Evolutionary conservation across 2,797 vertebrate genomes (phyloP), one percentile per base, ranked within the genome.

Genomic region (Siniperca scherzeri): DNA sequence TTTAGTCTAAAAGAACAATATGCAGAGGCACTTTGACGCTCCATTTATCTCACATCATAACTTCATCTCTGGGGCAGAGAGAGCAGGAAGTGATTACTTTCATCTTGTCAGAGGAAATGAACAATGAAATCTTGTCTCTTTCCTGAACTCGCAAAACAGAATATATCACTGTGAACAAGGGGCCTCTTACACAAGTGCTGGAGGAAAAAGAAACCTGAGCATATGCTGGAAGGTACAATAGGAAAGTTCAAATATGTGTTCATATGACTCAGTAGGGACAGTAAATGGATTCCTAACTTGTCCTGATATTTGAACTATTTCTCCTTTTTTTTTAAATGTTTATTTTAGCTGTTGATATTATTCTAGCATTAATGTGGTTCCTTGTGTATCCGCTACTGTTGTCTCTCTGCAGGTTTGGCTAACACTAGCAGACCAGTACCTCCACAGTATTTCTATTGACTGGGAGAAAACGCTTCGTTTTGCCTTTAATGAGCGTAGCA

Each of bases 391-490:
- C 50, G 50, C 62, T 77, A 25, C 0, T 42, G 44, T 33, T 27
- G 16, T 78, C 11, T 69, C 9, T 25, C 84, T 92, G 66, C 91
- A 99, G 99, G 98, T 99, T 70, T 99, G 99, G 99, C 90, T 99
- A 71, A 99, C 98, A 0, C 91, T 99, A 50, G 98, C 99, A 46
- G 99, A 99, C 92, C 97, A 98, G 80, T 99, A 99, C 88, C 96
- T 99, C 56, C 98, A 97, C 90, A 98, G 96, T 69, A 99, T 99
- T 93, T 97, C 98, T 60, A 99, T 99, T 38, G 98, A 99, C 90
- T 99, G 98, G 99, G 98, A 99, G 85, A 99, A 99, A 95, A 99
- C 99, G 0, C 96, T 99, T 91, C 97, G 98, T n/a, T 99, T 99
- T 78, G 97, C 98, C 5, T 99, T 99, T 83, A 99, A 99, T 77